These are phyloP conservation scores for Chlorops oryzae DNA, from an alignment of 1,140 invertebrate species.

Conservation along the genomic window DNA sequence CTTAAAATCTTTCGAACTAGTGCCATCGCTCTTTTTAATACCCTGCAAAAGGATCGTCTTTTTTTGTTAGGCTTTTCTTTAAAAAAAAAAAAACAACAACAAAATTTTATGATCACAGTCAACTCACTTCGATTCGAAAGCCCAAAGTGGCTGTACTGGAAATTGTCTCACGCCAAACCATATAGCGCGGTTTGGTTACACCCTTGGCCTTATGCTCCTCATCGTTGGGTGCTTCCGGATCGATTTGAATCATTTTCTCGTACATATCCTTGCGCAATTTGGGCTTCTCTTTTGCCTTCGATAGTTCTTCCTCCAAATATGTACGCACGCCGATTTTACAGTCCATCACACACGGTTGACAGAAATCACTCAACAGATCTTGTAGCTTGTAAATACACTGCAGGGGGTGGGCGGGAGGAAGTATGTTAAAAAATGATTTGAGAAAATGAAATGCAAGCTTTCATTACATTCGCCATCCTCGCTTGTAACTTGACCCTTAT, in stretches of 20 bases:
- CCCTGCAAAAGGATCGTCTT: conserved; percentile 51
- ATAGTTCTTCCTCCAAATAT: conserved; percentile 89
- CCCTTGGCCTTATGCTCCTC: conserved; percentile 85
- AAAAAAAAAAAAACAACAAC: not conserved
- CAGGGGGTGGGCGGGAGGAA: conserved; percentile 18
- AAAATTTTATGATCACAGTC: not conserved
- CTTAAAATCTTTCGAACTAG: conserved; percentile 91
- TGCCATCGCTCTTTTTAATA: conserved; percentile 80
- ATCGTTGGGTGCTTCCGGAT: conserved; percentile 79
- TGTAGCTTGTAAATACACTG: conserved; percentile 80
- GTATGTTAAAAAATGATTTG: not conserved
- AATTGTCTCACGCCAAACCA: conserved; percentile 97
- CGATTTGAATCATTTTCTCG: conserved; percentile 96
- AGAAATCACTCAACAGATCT: conserved; percentile 85
- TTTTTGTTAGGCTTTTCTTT: no score
- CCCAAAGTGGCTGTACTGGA: conserved; percentile 91
- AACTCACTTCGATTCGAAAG: conserved; percentile 78
- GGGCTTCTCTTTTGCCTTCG: conserved; percentile 90
- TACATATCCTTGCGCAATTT: conserved; percentile 96
- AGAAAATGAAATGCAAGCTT: not conserved
- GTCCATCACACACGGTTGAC: conserved; percentile 91
- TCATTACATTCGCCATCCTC: conserved; percentile 76
- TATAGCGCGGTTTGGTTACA: conserved; percentile 92
- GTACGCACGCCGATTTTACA: conserved; percentile 93
- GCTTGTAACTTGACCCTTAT: conserved; percentile 73